phyloP scores from a whole-genome alignment of 2,797 vertebrate genomes.

The Toxotes lorentzi region DNA sequence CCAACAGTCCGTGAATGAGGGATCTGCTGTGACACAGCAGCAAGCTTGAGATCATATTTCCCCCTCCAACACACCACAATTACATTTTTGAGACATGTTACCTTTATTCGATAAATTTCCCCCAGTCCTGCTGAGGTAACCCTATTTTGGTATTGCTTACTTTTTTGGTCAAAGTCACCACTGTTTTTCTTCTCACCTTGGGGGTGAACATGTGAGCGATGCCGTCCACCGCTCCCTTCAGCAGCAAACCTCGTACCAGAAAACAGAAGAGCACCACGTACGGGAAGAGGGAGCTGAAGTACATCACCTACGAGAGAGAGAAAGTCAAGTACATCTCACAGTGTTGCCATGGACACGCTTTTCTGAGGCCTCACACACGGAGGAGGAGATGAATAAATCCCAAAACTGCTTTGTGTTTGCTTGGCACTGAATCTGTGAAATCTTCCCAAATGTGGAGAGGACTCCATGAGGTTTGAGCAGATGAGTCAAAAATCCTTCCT shows the following conservation, averaged over 20 bases:
- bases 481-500: slow-evolving; percentile 48
- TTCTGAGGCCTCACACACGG: slow-evolving; percentile 54
- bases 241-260: slow-evolving; percentile 92
- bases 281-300: slow-evolving; percentile 99
- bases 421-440: slow-evolving; percentile 55
- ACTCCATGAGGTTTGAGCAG: slow-evolving; percentile 43
- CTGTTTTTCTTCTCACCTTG: slow-evolving; percentile 86
- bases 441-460: slow-evolving; percentile 51
- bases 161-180: not conserved
- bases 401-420: slow-evolving; percentile 51
- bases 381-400: slow-evolving; percentile 40
- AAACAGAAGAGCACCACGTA: slow-evolving; percentile 98
- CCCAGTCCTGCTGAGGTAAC: not conserved
- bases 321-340: slow-evolving; percentile 42
- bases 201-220: slow-evolving; percentile 99
- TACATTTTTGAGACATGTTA: not conserved
- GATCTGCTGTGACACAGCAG: not conserved
- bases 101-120: not conserved
- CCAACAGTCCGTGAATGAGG: slow-evolving; percentile 8
- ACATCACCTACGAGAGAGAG: slow-evolving; percentile 92
- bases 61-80: not conserved
- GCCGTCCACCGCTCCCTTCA: slow-evolving; percentile 94
- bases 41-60: not conserved
- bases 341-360: slow-evolving; percentile 76
- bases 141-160: not conserved